Evolutionary conservation across 2,888 invertebrate genomes (phyloP).

Genomic region (Agrotis segetum): DNA sequence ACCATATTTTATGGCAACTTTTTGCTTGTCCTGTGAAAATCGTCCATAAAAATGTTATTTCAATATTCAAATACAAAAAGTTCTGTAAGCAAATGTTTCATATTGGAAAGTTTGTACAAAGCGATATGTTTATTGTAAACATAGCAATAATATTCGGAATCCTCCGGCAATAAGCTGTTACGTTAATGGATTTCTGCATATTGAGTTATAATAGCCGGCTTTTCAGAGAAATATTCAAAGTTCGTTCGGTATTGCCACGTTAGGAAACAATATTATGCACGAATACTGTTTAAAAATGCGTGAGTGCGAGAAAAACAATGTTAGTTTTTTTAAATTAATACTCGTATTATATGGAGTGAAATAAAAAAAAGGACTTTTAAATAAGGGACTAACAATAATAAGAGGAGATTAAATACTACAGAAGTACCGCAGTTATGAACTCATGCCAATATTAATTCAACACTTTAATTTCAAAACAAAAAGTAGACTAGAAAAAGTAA

Average conservation of each 20-base stretch:
- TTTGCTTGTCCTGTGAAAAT: constrained; percentile 4
- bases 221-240: constrained; percentile 72
- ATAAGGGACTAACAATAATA: not conserved
- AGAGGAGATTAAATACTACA: not conserved
- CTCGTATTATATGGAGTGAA: constrained; percentile 1
- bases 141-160: constrained; percentile 42
- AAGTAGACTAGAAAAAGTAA: not conserved
- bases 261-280: constrained; percentile 8
- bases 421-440: not conserved
- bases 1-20: not conserved
- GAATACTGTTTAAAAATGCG: not conserved
- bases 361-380: not conserved
- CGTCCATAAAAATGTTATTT: constrained; percentile 8
- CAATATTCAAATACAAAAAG: constrained; percentile 25
- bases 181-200: constrained; percentile 60
- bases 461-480: constrained; percentile 8
- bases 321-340: not conserved
- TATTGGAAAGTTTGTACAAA: constrained; percentile 25
- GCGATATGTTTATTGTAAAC: constrained; percentile 43
- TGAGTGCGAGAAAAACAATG: not conserved
- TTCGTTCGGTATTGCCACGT: constrained; percentile 45
- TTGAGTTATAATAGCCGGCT: constrained; percentile 76
- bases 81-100: constrained; percentile 9
- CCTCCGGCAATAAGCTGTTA: constrained; percentile 41
- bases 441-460: not conserved